Evolutionary conservation across 2,797 vertebrate genomes (phyloP).

Genomic region (Lagocephalus sceleratus): DNA sequence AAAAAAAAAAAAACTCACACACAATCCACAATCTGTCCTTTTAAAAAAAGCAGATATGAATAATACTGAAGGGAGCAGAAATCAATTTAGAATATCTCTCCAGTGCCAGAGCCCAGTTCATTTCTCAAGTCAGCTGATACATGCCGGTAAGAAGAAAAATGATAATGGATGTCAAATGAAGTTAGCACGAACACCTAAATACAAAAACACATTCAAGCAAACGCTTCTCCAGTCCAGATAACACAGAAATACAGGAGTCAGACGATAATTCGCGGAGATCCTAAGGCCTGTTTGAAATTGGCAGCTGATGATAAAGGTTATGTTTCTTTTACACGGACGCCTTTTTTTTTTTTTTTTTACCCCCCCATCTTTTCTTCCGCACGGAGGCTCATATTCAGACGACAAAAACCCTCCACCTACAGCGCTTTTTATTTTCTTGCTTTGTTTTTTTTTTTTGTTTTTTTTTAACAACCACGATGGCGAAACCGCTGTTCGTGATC

Average conservation of each 20-base stretch:
- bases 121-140: conserved; percentile 23
- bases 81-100: conserved; percentile 17
- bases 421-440: conserved; percentile 16
- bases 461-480: conserved; percentile 21
- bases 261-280: conserved; percentile 63
- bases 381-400: conserved; percentile 65
- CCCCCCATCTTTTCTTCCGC: conserved; percentile 27
- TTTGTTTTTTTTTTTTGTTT: background rate
- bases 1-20: conserved; percentile 27
- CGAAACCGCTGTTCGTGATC: conserved; percentile 19
- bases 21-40: conserved; percentile 29
- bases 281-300: conserved; percentile 79
- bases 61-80: conserved; percentile 42
- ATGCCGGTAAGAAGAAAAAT: conserved; percentile 19
- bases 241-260: conserved; percentile 56
- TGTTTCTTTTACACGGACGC: conserved; percentile 61
- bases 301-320: conserved; percentile 74
- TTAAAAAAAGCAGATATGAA: conserved; percentile 61
- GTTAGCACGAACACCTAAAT: conserved; percentile 57
- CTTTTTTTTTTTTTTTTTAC: conserved; percentile 15
- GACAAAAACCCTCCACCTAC: conserved; percentile 78
- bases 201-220: conserved; percentile 58
- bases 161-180: conserved; percentile 45
- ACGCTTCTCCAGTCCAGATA: conserved; percentile 39
- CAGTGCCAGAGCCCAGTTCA: conserved; percentile 11